Conservation (phyloP, 37 sponge, comb jelly and placozoan species). For the Cliona cf. orientalis region DNA sequence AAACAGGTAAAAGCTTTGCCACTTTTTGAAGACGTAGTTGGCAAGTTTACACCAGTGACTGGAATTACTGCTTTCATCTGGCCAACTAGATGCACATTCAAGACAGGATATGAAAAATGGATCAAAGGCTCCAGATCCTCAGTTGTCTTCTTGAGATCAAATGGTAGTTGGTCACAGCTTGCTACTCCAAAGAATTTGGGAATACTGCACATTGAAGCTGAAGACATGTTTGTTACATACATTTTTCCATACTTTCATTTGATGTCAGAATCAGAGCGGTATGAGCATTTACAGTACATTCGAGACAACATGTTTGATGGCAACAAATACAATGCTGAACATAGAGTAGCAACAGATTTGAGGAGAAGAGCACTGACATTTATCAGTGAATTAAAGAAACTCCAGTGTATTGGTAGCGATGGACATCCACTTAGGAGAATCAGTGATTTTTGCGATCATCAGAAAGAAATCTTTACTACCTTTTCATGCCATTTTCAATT, state of each 20-base stretch:
- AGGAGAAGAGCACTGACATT: too few species aligned
- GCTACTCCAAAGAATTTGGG: not conserved
- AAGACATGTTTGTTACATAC: constrained; percentile 26
- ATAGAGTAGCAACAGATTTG: too few species aligned
- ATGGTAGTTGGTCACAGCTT: too few species aligned
- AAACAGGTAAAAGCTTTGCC: constrained; percentile 37
- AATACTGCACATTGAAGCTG: constrained; percentile 9
- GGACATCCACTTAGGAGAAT: constrained; percentile 15
- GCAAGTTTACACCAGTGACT: not conserved
- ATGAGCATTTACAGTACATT: constrained; percentile 47
- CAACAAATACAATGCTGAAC: not conserved
- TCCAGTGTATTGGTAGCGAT: constrained; percentile 40
- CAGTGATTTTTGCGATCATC: constrained; percentile 29
- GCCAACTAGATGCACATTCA: constrained; percentile 36
- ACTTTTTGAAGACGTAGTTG: constrained; percentile 44
- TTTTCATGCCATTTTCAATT: constrained; percentile 27
- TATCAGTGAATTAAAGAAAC: not conserved
- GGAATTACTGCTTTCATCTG: constrained; percentile 37
- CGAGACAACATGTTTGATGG: constrained; percentile 23
- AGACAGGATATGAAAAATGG: constrained; percentile 35
- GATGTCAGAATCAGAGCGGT: constrained; percentile 42
- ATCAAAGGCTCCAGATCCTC: too few species aligned
- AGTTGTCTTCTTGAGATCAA: too few species aligned
- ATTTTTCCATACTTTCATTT: constrained; percentile 43
- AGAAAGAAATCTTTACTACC: constrained; percentile 12